Conservation (phyloP, 2,888 invertebrate genomes). For the Microdon myrmicae region DNA sequence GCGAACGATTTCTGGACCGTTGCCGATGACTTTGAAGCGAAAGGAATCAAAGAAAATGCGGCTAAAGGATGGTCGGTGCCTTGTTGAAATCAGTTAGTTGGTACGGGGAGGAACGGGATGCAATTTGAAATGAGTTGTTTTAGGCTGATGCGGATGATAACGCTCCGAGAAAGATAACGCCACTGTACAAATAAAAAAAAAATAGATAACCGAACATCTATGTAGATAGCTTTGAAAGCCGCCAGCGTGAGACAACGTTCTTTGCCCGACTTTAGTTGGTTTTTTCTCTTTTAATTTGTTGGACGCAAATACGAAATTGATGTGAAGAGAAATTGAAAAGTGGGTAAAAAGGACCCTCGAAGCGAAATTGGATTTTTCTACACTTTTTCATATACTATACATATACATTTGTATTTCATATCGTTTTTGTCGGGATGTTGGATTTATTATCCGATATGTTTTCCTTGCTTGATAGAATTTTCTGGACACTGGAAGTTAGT, state of each 20-base stretch:
- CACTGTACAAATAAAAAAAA: constrained; percentile 16
- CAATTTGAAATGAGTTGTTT: constrained; percentile 36
- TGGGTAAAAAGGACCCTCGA: constrained; percentile 51
- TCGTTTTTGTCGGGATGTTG: too few relatives aligned
- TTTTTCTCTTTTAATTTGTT: constrained; percentile 10
- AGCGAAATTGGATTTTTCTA: constrained; percentile 50
- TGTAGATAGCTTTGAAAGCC: constrained; percentile 30
- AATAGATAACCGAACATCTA: constrained; percentile 8
- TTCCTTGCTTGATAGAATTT: too few relatives aligned
- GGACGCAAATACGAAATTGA: constrained; percentile 11
- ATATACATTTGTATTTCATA: too few relatives aligned
- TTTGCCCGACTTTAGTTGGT: constrained; percentile 39
- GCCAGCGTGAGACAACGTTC: constrained; percentile 39
- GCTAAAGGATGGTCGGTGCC: too few relatives aligned
- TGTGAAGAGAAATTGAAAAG: constrained; percentile 39
- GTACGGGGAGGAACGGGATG: too few relatives aligned
- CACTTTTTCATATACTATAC: too few relatives aligned
- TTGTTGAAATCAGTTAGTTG: too few relatives aligned
- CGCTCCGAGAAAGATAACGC: constrained; percentile 33
- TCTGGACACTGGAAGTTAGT: too few relatives aligned
- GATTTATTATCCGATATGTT: too few relatives aligned
- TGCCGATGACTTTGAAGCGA: constrained; percentile 51
- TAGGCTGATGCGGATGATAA: constrained; percentile 47
- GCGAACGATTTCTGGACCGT: constrained; percentile 53
- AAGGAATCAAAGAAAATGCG: constrained; percentile 50